Evolutionary conservation across 2,888 invertebrate species (phyloP), one percentile per base, ranked within the genome.

Genomic region (Crepidodera aurea): DNA sequence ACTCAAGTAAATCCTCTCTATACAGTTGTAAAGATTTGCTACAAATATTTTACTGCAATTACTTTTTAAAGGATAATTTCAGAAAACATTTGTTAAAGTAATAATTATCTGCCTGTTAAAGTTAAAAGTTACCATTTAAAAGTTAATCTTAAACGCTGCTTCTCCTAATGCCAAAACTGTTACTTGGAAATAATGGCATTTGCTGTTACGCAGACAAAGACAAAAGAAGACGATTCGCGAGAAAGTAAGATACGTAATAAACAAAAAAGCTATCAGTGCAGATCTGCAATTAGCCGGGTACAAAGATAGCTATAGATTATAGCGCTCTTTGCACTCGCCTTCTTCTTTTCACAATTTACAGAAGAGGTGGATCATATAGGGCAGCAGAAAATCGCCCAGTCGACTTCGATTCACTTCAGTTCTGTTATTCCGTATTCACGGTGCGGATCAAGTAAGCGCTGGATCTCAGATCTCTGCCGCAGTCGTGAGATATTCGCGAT

Each of bases 331-430:
- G 18, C 10, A 37, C 29, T 55, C 44, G 42, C 34, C 59, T 54
- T 59, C 60, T 63, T 63, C 62, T 63, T 59, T 58, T 51, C 54
- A 60, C 44, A 48, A 51, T 51, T 60, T 60, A 60, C 51, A 61
- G 58, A 65, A 65, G 64, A 53, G 64, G 64, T 65, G 58, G 64
- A 60, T 60, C 56, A 65, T 65, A 65, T 65, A 65, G 64, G 61
- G 58, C 63, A 58, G 58, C 63, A 58, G 57, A 58, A 61, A 56
- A 44, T 51, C 62, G 37, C 29, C 22, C 51, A 8, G 29, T 22
- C 53, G 46, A 27, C 51, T 59, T 51, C 53, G 46, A 46, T 46
- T 37, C 46, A 34, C 46, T 53, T 44, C 55, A 32, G 55, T 55
- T 55, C 51, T 57, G 53, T 57, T 57, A 57, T 57, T 57, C 57